Evolutionary conservation across 2,113 vertebrate genomes (phyloP), one percentile per base, ranked within the genome.

Genomic region (Eleginops maclovinus): DNA sequence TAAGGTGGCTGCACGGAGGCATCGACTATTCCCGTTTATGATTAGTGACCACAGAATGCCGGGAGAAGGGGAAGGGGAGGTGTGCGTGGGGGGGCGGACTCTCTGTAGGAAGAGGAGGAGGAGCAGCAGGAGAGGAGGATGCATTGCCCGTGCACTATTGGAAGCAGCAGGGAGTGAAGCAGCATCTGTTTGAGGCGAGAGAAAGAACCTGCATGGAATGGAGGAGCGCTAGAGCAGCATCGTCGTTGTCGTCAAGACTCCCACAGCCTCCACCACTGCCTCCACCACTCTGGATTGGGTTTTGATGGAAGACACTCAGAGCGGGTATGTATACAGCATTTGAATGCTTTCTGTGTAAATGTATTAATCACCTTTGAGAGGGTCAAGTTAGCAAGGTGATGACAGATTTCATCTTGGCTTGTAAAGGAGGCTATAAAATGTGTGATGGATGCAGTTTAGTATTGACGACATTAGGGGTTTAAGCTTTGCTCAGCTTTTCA

Each of bases 151-250:
- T 75, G 75, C 87, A 82, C 88, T 87, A 82, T 81, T 81, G 85
- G 75, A 88, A 53, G 77, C 82, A 87, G 83, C 75, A 44, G 75
- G 47, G 80, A 81, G 64, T 21, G 79, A 75, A 84, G 79, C 83
- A 75, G 77, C 81, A 83, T 90, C 89, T 81, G 82, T 81, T 46
- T 77, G 79, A 88, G 79, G 83, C 47, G 26, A 78, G 61, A 86
- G 72, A 80, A 63, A 66, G 72, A 65, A 69, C 60, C 89, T 92
- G 84, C 82, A 49, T 82, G 79, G 82, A 89, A 90, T 88, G 80
- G 86, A 91, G 83, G 88, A 88, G 69, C 19, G 50, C 24, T 87
- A 66, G 54, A 91, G 72, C 72, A 61, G 73, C 72, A 49, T 65
- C 61, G 69, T 44, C 15, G 68, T 65, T 73, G 76, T 83, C 61